A percentile compares a stretch with the other conserved stretches of the same genome.
phyloP scores from a whole-genome alignment of 2,797 vertebrate species.

The Trematomus bernacchii region DNA sequence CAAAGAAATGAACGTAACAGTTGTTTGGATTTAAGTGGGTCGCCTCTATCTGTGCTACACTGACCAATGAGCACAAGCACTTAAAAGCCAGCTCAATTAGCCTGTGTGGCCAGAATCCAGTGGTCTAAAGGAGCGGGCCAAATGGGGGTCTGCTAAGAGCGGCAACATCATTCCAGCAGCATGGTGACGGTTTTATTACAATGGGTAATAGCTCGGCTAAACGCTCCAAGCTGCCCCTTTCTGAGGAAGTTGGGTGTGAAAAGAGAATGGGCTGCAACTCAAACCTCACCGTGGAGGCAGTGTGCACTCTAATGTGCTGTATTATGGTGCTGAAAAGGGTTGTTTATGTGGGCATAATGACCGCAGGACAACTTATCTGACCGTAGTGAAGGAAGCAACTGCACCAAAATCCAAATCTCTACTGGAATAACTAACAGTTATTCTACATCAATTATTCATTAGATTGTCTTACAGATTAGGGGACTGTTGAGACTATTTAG shows the following conservation, averaged over 20 bases:
- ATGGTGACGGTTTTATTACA: conserved; percentile 59
- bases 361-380: background rate
- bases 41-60: background rate
- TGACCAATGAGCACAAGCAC: conserved; percentile 1
- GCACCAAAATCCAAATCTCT: background rate
- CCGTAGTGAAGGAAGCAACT: background rate
- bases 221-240: conserved; percentile 24
- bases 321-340: background rate
- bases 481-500: too few species aligned
- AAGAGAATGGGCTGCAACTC: conserved; percentile 10
- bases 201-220: conserved; percentile 49
- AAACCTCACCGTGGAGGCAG: background rate
- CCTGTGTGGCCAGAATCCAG: conserved; percentile 47
- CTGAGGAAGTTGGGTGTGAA: conserved; percentile 5
- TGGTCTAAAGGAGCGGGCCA: conserved; percentile 32
- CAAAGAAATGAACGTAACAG: conserved; percentile 17
- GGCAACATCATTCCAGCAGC: conserved; percentile 52
- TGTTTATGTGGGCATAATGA: background rate
- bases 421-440: background rate
- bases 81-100: conserved; percentile 54
- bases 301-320: background rate
- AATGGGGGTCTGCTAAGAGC: conserved; percentile 37
- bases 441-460: background rate
- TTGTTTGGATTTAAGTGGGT: conserved; percentile 38
- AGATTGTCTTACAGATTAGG: background rate